Conservation (phyloP, 2,888 invertebrate species). For the Sarcophaga caerulescens region DNA sequence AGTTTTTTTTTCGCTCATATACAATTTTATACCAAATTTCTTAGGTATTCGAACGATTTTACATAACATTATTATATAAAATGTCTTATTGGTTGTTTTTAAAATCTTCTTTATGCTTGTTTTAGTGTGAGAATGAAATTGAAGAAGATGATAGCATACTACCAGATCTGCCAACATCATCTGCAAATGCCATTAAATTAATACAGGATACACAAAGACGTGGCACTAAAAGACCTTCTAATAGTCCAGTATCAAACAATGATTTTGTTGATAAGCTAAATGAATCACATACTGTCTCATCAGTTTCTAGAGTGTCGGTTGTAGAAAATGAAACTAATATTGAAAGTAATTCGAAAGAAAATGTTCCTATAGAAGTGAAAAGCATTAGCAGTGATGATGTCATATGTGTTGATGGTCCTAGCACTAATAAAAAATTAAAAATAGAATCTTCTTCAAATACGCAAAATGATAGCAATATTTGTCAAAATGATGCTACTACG, state of each 20-base stretch:
- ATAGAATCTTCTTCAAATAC: conserved; percentile 62
- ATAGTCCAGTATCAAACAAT: conserved; percentile 70
- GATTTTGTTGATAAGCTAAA: conserved; percentile 66
- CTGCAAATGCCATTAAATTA: conserved; percentile 68
- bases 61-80: too few species aligned
- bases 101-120: background rate
- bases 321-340: conserved; percentile 32
- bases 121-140: conserved; percentile 51
- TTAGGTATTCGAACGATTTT: too few species aligned
- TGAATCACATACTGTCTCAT: conserved; percentile 35
- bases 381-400: conserved; percentile 55
- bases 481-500: conserved; percentile 38
- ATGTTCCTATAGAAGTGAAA: conserved; percentile 65
- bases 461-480: conserved; percentile 38
- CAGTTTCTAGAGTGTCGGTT: background rate
- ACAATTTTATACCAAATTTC: too few species aligned
- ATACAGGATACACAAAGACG: conserved; percentile 72
- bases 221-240: conserved; percentile 74
- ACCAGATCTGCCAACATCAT: conserved; percentile 62
- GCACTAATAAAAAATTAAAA: conserved; percentile 74
- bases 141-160: conserved; percentile 59
- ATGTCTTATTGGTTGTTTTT: too few species aligned
- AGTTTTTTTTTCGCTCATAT: too few species aligned
- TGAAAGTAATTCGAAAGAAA: conserved; percentile 50
- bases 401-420: conserved; percentile 63